phyloP scores from a whole-genome alignment of 30 jellyfish, hydroid and myxozoan species.

The Hydra vulgaris region DNA sequence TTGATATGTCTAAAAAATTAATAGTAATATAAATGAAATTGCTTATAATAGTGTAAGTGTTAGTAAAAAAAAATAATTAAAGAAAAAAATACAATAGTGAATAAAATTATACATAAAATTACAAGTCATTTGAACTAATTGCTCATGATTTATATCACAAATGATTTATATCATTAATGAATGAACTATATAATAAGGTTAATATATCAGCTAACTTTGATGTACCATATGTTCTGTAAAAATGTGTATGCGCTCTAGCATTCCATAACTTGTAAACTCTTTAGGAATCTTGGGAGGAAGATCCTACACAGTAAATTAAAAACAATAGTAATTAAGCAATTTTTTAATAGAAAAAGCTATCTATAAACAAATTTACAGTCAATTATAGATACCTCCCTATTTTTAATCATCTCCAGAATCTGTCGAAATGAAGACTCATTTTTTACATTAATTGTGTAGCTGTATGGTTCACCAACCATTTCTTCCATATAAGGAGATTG shows the following conservation, averaged over 20 bases:
- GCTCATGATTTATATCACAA: no score
- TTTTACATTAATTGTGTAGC: slow-evolving; percentile 57
- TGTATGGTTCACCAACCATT: slow-evolving; percentile 87
- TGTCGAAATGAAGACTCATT: slow-evolving; percentile 21
- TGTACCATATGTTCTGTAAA: slow-evolving; percentile 76
- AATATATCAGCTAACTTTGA: no score
- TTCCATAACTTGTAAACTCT: slow-evolving; percentile 67
- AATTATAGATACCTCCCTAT: slow-evolving; percentile 26
- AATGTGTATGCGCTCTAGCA: slow-evolving; percentile 64
- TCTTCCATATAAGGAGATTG: slow-evolving; percentile 92
- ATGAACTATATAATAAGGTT: no score
- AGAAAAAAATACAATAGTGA: no score
- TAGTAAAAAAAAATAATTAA: no score
- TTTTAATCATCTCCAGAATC: slow-evolving; percentile 35
- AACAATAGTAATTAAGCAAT: neutral
- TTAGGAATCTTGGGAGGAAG: slow-evolving; percentile 53
- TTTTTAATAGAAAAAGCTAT: neutral
- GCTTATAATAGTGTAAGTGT: no score
- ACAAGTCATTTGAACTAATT: no score
- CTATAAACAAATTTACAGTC: neutral
- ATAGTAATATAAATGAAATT: no score
- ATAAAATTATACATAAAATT: no score
- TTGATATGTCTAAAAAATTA: no score
- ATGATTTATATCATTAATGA: no score
- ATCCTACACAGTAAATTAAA: slow-evolving; percentile 7